Evolutionary conservation across 2,888 invertebrate genomes (phyloP).

Genomic region (Tenodera sinensis): DNA sequence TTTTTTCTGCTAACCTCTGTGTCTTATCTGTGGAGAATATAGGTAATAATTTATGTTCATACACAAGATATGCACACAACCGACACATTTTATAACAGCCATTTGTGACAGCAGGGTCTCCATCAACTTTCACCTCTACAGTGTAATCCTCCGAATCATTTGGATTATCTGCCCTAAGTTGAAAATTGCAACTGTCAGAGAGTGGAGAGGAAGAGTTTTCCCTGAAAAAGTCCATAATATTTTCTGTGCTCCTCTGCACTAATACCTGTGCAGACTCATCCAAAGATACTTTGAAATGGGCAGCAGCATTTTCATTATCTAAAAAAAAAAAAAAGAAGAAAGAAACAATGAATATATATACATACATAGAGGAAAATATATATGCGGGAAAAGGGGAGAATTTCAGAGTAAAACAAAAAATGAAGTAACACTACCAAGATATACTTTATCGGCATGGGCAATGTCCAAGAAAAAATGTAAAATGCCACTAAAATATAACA

Average conservation of each 20-base stretch:
- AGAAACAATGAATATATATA: too few species aligned
- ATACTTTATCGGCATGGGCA: too few species aligned
- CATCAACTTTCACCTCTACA: conserved; percentile 6
- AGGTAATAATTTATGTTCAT: conserved; percentile 22
- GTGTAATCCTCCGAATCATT: neutral
- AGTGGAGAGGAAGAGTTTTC: neutral
- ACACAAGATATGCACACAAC: conserved; percentile 25
- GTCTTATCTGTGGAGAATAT: conserved; percentile 10
- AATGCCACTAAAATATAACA: too few species aligned
- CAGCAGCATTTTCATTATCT: neutral
- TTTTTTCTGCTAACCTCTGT: conserved; percentile 4
- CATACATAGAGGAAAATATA: too few species aligned
- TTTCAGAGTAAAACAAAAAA: too few species aligned
- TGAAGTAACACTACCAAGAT: too few species aligned
- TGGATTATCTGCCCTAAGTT: neutral
- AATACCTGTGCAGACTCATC: neutral
- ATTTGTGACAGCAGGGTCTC: neutral
- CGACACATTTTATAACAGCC: conserved; percentile 25
- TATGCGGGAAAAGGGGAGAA: too few species aligned
- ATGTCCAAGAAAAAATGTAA: too few species aligned
- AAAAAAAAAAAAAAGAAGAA: conserved; percentile 1
- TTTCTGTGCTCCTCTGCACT: neutral
- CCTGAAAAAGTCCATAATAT: neutral
- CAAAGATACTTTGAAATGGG: neutral
- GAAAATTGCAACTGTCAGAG: neutral